Evolutionary conservation across 1,140 invertebrate genomes (phyloP).

Genomic region (Eupeodes corollae): DNA sequence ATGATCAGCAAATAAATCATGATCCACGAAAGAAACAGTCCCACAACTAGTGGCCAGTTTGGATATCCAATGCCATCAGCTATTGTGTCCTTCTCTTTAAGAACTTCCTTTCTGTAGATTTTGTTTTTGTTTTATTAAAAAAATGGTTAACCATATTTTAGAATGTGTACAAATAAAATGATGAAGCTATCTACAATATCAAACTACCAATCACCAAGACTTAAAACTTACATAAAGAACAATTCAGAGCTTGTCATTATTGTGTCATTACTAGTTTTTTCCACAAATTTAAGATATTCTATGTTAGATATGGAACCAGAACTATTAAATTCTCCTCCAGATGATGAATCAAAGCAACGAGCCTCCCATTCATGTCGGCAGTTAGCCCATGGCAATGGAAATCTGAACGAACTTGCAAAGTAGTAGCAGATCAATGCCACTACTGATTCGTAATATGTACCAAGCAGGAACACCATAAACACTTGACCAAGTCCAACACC

Average conservation of each 20-base stretch:
- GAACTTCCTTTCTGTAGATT: conserved; percentile 48
- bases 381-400: conserved; percentile 49
- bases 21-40: conserved; percentile 66
- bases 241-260: conserved; percentile 45
- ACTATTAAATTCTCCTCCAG: conserved; percentile 7
- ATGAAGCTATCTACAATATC: background rate
- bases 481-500: conserved; percentile 68
- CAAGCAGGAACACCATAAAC: conserved; percentile 54
- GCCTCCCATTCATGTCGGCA: conserved; percentile 49
- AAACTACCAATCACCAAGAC: background rate
- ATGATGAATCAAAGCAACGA: conserved; percentile 25
- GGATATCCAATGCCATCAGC: conserved; percentile 57
- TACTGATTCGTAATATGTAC: conserved; percentile 57
- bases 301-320: background rate
- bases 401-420: conserved; percentile 47
- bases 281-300: background rate
- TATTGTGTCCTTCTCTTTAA: conserved; percentile 55
- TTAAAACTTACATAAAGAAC: conserved; percentile 44
- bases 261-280: conserved; percentile 6
- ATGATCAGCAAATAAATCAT: conserved; percentile 64
- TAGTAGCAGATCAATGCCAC: conserved; percentile 64
- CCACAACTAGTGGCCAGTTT: conserved; percentile 65
- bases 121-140: background rate
- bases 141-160: background rate
- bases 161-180: background rate